Base-by-base conservation (phyloP, 2,797 vertebrate species). In the Argya squamiceps region DNA sequence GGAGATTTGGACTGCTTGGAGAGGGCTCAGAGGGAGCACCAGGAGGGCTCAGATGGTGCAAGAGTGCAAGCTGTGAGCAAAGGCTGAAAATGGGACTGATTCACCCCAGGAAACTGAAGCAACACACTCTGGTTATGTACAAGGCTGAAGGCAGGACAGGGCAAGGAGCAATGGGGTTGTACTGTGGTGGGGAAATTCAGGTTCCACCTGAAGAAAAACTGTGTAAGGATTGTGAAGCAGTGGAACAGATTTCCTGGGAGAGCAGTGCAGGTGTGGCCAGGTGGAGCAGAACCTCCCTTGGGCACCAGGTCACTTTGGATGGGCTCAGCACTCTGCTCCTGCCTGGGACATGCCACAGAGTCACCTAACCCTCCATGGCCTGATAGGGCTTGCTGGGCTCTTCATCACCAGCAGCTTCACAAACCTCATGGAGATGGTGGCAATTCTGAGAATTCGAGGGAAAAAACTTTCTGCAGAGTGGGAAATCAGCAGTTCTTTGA, bases 111-210 rank as follows among this genome's bases (percentile, higher is more conserved):
- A 46, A 67, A 36, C 2, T 18, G 62, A 43, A 26, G 21, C n/a
- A 73, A 6, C 16, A 34, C 2, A 0, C 1, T 21, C 36, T 16
- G 21, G 50, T 20, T 56, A 1, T 4, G 34, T 12, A 7, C 36
- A 17, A 50, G 55, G 55, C 63, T 83, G 71, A 59, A 46, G 36
- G n/a, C 55, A 76, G 63, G 27, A 43, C 50, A 65, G 43, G 43
- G 29, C 15, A 22, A 46, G n/a, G 56, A 58, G 52, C 14, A 84
- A 3, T 4, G 15, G 18, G 18, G 47, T 59, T 37, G 27, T 55
- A 52, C 27, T 6, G 11, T 12, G 24, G 9, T 50, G n/a, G 32
- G 36, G 21, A 79, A 85, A 59, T 63, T 34, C 26, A 29, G 23
- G 55, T 52, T 67, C 44, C 63, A 70, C 24, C 18, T 46, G 55